Conservation (phyloP, 2,888 invertebrate genomes). For the Apotomis turbidana region DNA sequence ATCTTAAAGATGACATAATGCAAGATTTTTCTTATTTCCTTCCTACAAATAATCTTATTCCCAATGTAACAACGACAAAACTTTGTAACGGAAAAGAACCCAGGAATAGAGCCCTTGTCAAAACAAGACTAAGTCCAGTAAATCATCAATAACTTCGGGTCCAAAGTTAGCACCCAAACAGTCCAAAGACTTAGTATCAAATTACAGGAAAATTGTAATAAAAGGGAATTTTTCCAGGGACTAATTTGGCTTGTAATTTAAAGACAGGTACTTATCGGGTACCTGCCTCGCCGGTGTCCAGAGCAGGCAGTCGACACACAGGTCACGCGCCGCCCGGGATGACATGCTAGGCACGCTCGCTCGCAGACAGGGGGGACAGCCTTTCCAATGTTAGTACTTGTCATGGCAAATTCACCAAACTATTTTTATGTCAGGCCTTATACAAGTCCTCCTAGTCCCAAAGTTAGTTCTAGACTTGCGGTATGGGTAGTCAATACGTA, state of each 20-base stretch:
- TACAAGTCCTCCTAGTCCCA: too few relatives aligned
- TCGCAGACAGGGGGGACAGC: slow-evolving; percentile 4
- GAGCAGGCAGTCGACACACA: slow-evolving; percentile 20
- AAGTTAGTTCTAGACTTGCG: too few relatives aligned
- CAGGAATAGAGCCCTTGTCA: background rate
- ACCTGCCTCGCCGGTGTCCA: slow-evolving; percentile 6
- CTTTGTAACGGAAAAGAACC: background rate
- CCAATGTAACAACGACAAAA: background rate
- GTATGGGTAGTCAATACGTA: too few relatives aligned
- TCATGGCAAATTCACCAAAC: too few relatives aligned
- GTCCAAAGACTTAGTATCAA: background rate
- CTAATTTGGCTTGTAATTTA: slow-evolving; percentile 9
- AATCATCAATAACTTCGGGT: slow-evolving; percentile 7
- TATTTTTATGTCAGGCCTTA: too few relatives aligned
- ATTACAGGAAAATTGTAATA: background rate
- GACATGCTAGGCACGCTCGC: slow-evolving; percentile 22
- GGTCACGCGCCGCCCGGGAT: slow-evolving; percentile 18
- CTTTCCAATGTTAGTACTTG: background rate
- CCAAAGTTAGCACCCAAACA: background rate
- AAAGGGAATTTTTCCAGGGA: background rate
- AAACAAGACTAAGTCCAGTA: background rate
- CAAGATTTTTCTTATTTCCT: too few relatives aligned
- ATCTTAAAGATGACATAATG: too few relatives aligned
- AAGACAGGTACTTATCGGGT: background rate
- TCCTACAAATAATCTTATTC: too few relatives aligned